These are phyloP conservation scores for Gorsachius magnificus DNA, from an alignment of 2,797 vertebrate genomes.

Conservation along the genomic window DNA sequence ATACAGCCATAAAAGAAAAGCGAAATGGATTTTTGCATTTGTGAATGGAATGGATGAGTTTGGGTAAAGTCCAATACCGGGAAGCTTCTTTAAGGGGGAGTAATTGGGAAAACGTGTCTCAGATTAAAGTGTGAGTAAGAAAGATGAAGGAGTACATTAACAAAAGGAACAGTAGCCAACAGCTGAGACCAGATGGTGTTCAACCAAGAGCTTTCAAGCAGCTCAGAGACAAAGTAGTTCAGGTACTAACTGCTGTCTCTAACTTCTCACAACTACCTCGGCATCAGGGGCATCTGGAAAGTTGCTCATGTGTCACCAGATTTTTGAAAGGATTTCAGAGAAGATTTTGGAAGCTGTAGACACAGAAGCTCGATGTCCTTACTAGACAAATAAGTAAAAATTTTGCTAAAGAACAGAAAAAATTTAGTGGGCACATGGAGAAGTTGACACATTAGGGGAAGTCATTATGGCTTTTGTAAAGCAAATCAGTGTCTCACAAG, in stretches of 20 bases:
- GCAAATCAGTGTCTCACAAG: background rate
- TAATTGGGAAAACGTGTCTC: background rate
- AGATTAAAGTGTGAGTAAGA: background rate
- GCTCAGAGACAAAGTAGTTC: background rate
- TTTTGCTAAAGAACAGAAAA: background rate
- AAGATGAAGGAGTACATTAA: background rate
- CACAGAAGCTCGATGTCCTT: background rate
- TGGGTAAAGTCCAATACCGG: background rate
- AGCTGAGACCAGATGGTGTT: background rate
- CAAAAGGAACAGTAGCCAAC: background rate
- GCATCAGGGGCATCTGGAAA: background rate
- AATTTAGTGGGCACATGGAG: background rate
- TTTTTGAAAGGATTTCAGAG: background rate
- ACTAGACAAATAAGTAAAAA: background rate
- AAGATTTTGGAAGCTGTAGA: background rate
- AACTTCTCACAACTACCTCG: background rate
- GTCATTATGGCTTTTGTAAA: background rate
- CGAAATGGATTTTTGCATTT: background rate
- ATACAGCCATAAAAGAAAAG: background rate
- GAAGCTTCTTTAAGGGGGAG: background rate
- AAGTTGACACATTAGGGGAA: background rate
- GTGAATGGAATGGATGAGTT: background rate
- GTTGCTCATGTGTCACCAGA: background rate
- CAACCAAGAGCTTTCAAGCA: background rate
- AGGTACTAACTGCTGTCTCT: background rate